Base-by-base conservation (phyloP, 1,140 invertebrate species). In the Pectinophora gossypiella region DNA sequence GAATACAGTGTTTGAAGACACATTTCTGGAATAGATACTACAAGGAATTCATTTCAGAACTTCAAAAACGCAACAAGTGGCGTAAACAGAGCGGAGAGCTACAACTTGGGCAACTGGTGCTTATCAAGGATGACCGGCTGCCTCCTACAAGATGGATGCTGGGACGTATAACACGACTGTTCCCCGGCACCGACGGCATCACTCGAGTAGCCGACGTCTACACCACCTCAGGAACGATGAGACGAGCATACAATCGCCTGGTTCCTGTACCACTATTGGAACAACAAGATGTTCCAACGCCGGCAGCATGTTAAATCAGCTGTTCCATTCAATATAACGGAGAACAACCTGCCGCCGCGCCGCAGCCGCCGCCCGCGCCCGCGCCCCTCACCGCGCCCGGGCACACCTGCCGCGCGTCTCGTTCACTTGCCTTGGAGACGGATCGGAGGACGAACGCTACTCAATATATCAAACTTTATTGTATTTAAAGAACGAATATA, bases 121-220 rank as follows among this genome's bases (percentile, higher is more conserved):
- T 47, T n/a, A 15, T 47, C 5, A 47, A 47, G 13, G 45, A 47
- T 32, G 45, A 47, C n/a, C 23, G 20, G 2, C 21, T 47, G 20
- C 45, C 45, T 3, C 45, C 45, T 10, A 23, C 5, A 4, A 4
- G 16, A 21, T 47, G 45, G 45, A 16, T 52, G 44, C 13, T 68
- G 6, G 65, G 46, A 1, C 27, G 54, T 44, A 32, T 64, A 4
- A 16, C 36, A 1, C 38, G 53, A 46, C 16, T 47, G 0, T 38
- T 51, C 48, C 45, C 53, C 18, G 61, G 61, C 47, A 21, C 19
- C 0, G 61, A 68, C 53, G 48, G 40, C 19, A 12, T 59, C 6
- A 44, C 52, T 9, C 13, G 65, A 46, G 59, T 59, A 5, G 58
- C 49, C 0, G 56, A 49, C 15, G 13, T 68, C 16, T 7, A 7